Evolutionary conservation across 2,888 invertebrate species (phyloP).

Genomic region (Axea sp.): DNA sequence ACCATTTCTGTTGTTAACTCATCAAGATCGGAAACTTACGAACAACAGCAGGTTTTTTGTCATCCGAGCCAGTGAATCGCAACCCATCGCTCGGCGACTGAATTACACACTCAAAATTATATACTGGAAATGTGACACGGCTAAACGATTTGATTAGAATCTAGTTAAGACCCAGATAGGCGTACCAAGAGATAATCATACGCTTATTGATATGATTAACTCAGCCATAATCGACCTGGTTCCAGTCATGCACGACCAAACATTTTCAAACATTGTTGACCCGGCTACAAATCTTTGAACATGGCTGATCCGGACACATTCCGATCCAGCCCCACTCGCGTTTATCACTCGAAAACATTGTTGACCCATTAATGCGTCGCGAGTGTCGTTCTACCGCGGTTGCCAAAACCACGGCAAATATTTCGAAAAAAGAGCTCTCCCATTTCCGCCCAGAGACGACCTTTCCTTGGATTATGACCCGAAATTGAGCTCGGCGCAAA

Average conservation of each 20-base stretch:
- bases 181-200: constrained; percentile 29
- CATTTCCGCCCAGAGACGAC: too few relatives aligned
- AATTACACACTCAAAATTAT: too few relatives aligned
- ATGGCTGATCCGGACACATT: constrained; percentile 17
- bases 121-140: constrained; percentile 7
- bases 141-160: constrained; percentile 13
- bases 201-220: constrained; percentile 16
- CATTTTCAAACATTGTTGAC: constrained; percentile 34
- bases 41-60: too few relatives aligned
- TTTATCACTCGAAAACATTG: constrained; percentile 35
- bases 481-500: background rate
- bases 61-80: too few relatives aligned
- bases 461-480: too few relatives aligned
- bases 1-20: too few relatives aligned
- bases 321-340: constrained; percentile 2
- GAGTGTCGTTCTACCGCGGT: constrained; percentile 9
- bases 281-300: constrained; percentile 16
- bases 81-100: too few relatives aligned
- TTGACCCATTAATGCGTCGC: constrained; percentile 30
- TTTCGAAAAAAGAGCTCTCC: background rate
- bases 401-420: constrained; percentile 4
- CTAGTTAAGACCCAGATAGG: constrained; percentile 23
- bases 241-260: constrained; percentile 5
- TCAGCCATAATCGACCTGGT: constrained; percentile 32
- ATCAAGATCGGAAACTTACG: too few relatives aligned